Base-by-base conservation (phyloP, 2,888 invertebrate genomes). In the Apamea crenata region DNA sequence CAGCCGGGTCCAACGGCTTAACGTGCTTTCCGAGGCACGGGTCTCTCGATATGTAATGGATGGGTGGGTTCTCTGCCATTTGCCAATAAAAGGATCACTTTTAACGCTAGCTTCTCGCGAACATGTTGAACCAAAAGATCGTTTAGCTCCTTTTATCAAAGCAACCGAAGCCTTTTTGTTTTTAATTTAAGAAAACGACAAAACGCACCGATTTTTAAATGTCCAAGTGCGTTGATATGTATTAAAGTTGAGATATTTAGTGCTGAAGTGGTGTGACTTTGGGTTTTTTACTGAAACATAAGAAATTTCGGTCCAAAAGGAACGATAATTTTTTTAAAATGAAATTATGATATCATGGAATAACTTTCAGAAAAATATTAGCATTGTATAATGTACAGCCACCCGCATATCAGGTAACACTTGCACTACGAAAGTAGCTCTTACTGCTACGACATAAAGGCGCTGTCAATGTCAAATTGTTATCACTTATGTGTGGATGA, bases 191-290 rank as follows among this genome's bases (percentile, higher is more conserved):
- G 88, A 80, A 74, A 87, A 81, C 85, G 85, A 89, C 84, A 81
- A 78, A 40, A 86, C 92, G 93, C 92, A 91, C 91, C 91, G 87
- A 87, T 88, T 87, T 87, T 83, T 86, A 78, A 73, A 79, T 83
- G 77, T 85, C 73, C 80, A 77, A 75, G 91, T 88, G 91, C 87
- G 88, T 88, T 84, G 74, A 83, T 85, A 86, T 87, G 87, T 90
- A 78, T 83, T 76, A 44, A n/a, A 67, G 70, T 86, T 85, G 78
- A 68, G 75, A 75, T 78, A 40, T 59, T 79, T 79, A 25, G 67
- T 4, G 1, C 7, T 16, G 21, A 29, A 63, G 12, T 74, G 72
- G 73, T 66, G 70, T 80, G 14, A 66, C 6, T 47, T 29, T 0
- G 14, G 3, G 40, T 14, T n/a, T n/a, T 67, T 40, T 18, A 70